These are phyloP conservation scores for Sturnus vulgaris DNA, from an alignment of 2,113 vertebrate species.

Conservation along the genomic window DNA sequence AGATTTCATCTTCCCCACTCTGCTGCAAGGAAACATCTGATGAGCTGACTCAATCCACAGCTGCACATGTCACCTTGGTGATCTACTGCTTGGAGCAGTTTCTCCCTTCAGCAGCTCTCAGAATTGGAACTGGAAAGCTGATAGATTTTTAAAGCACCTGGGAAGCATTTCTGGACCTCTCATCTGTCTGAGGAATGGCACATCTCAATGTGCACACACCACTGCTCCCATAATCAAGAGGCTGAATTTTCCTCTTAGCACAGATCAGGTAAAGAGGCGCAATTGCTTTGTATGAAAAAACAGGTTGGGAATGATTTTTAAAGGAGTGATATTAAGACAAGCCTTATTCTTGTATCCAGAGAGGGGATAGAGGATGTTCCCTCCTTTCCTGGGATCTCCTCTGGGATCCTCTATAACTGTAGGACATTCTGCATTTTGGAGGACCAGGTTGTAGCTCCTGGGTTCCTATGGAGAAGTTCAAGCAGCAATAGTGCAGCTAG, in stretches of 20 bases:
- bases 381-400: background rate
- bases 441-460: background rate
- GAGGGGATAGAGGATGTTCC: background rate
- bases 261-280: background rate
- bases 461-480: background rate
- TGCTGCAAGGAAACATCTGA: background rate
- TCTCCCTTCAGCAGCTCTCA: background rate
- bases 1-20: slow-evolving; percentile 2
- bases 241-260: background rate
- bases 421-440: background rate
- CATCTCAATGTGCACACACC: background rate
- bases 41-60: slow-evolving; percentile 22
- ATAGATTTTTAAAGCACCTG: background rate
- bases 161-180: slow-evolving; percentile 12
- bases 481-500: background rate
- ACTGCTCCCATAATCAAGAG: background rate
- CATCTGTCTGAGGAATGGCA: background rate
- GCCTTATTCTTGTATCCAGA: background rate
- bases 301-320: background rate
- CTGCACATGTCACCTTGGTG: background rate
- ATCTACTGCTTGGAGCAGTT: background rate
- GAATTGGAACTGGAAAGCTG: background rate
- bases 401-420: background rate
- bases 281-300: background rate
- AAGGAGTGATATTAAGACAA: background rate